Base-by-base conservation (phyloP, 2,113 vertebrate genomes). In the Ptilorrhoa leucosticta region DNA sequence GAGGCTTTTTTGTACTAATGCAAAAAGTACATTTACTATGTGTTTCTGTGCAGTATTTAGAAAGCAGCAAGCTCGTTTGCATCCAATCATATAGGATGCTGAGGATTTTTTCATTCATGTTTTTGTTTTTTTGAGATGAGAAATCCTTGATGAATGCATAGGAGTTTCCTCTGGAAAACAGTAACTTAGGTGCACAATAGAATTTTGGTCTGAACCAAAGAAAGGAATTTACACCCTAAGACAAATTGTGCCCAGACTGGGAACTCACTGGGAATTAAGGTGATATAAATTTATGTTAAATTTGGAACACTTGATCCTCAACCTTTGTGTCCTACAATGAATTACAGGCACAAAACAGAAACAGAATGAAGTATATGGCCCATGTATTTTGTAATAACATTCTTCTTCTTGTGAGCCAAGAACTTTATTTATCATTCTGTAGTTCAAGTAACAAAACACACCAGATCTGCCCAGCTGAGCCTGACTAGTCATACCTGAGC, bases 361-460 rank as follows among this genome's bases (percentile, higher is more conserved):
- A 91, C 42, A 90, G 63, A 85, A 83, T 35, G 12, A 80, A 66
- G 71, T 88, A 71, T 73, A 90, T 56, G 30, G 26, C 20, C 37
- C 14, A 56, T 80, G 73, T 70, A 73, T 83, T 83, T 88, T 90
- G 24, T 17, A 88, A 88, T 56, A 92, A 6, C 28, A 81, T 80
- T 83, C 50, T 5, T 88, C 23, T 72, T 82, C 65, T 86, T 87
- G 68, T 83, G 8, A 96, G 85, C 50, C 92, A 96, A 96, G 82
- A 71, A 60, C 6, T 73, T 91, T 94, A 89, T 94, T 94, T 93
- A 88, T 91, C 2, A 13, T 88, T 88, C 53, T 22, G 33, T 26
- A 84, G 27, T 83, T 87, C 50, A 88, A 89, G 83, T 57, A 76
- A 83, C 60, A 65, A 70, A 88, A 61, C 78, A 90, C 42, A 93